phyloP scores from a whole-genome alignment of 2,113 vertebrate genomes.

The Hiodon tergisus region DNA sequence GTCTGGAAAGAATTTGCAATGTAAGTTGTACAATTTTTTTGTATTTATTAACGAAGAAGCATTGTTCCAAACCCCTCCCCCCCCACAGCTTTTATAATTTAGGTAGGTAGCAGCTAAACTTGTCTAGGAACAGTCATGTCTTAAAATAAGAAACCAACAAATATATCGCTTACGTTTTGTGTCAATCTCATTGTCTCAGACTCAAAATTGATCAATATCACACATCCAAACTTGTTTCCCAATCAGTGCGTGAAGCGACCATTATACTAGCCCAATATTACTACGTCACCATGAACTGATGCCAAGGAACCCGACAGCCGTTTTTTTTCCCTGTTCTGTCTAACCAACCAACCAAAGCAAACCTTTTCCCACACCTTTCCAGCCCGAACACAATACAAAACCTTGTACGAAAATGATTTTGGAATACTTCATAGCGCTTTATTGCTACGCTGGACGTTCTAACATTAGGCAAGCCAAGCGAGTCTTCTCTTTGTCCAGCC shows the following conservation, averaged over 20 bases:
- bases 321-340: background rate
- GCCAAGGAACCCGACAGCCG: conserved; percentile 9
- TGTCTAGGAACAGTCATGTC: conserved; percentile 52
- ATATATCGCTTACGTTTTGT: conserved; percentile 40
- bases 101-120: conserved; percentile 57
- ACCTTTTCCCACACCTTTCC: conserved; percentile 9
- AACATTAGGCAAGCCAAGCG: conserved; percentile 10
- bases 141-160: conserved; percentile 9
- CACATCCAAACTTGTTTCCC: conserved; percentile 9
- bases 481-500: conserved; percentile 14
- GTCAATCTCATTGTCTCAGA: conserved; percentile 29
- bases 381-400: conserved; percentile 14
- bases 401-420: conserved; percentile 31
- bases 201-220: conserved; percentile 5
- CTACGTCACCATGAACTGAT: conserved; percentile 5
- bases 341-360: conserved; percentile 17
- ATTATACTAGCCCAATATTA: conserved; percentile 7
- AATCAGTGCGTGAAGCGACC: conserved; percentile 19
- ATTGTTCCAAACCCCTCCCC: too few species aligned
- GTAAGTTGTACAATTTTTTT: conserved; percentile 17
- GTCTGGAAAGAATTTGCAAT: conserved; percentile 19
- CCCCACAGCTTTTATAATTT: conserved; percentile 32
- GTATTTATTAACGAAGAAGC: conserved; percentile 20
- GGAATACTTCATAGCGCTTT: conserved; percentile 37
- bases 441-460: conserved; percentile 49